Base-by-base conservation (phyloP, 2,113 vertebrate genomes). In the Cryptomyrus ogoouensis region DNA sequence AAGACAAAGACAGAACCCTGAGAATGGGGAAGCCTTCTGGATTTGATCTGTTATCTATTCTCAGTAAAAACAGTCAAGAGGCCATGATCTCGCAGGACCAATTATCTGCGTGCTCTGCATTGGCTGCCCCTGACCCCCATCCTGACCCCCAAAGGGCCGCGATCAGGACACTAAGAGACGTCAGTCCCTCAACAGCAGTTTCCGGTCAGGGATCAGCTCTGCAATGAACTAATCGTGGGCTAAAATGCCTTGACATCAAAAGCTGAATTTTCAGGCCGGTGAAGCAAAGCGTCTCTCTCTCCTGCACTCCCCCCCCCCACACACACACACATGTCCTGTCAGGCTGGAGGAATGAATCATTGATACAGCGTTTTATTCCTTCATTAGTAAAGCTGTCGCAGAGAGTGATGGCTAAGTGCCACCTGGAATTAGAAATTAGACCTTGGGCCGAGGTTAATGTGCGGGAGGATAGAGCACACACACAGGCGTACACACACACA, bases 361-460 rank as follows among this genome's bases (percentile, higher is more conserved):
- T 90, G 95, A 95, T 95, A 95, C 94, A 94, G 94, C 93, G 91
- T 95, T 97, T 96, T 96, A 97, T 96, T 96, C 96, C 95, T 96
- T 97, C 96, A 97, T 97, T 97, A 97, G 96, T 90, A 94, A 84
- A 86, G 53, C 94, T 93, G 96, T 97, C 96, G 96, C 96, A 96
- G 92, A 95, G 96, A 96, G 96, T 31, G 95, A 96, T 96, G 96
- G 95, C 96, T 95, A 96, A 96, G 96, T 93, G 94, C 94, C 92
- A 95, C 95, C 93, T 95, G 96, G 95, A 96, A 95, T 96, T 94
- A 95, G 95, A 96, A 96, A 94, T 94, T 91, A 89, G 85, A 95
- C 94, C 95, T 95, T 96, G 96, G 96, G 94, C 94, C 94, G 93
- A 94, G 94, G 94, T 93, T 95, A 95, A 96, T 94, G 94, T 95